These are phyloP conservation scores for Drosophila tripunctata DNA, from an alignment of 2,888 invertebrate genomes.

Conservation along the genomic window DNA sequence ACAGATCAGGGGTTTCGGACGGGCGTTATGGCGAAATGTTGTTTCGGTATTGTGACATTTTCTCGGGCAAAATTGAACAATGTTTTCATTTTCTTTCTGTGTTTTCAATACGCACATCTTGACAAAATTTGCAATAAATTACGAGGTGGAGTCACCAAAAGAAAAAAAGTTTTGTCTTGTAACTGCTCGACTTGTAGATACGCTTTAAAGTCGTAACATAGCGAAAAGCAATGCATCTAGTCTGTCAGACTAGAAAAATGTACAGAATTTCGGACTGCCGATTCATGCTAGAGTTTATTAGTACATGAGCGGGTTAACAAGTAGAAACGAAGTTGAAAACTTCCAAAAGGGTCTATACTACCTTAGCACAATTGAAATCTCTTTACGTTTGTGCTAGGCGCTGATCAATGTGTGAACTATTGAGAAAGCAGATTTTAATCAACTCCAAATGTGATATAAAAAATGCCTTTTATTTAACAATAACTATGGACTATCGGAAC, in stretches of 20 bases:
- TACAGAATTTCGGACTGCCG: background rate
- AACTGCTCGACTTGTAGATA: background rate
- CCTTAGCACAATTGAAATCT: no score
- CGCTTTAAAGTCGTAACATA: constrained; percentile 1
- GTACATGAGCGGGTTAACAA: no score
- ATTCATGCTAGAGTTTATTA: background rate
- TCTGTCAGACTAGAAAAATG: background rate
- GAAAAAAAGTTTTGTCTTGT: constrained; percentile 10
- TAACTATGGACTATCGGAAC: no score
- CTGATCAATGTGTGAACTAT: no score
- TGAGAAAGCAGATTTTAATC: no score
- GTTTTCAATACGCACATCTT: constrained; percentile 18
- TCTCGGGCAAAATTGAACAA: constrained; percentile 47
- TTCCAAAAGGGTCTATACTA: no score
- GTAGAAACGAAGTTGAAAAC: no score
- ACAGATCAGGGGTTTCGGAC: no score
- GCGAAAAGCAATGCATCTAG: no score
- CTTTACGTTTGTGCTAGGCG: no score
- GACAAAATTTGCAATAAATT: constrained; percentile 62
- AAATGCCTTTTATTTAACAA: no score
- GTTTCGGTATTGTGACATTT: constrained; percentile 44
- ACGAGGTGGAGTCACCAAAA: constrained; percentile 41
- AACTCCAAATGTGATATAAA: no score
- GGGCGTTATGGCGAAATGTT: constrained; percentile 30
- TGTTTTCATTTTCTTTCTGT: constrained; percentile 23